phyloP scores from a whole-genome alignment of 2,888 invertebrate genomes.

The Tethea ocularis region DNA sequence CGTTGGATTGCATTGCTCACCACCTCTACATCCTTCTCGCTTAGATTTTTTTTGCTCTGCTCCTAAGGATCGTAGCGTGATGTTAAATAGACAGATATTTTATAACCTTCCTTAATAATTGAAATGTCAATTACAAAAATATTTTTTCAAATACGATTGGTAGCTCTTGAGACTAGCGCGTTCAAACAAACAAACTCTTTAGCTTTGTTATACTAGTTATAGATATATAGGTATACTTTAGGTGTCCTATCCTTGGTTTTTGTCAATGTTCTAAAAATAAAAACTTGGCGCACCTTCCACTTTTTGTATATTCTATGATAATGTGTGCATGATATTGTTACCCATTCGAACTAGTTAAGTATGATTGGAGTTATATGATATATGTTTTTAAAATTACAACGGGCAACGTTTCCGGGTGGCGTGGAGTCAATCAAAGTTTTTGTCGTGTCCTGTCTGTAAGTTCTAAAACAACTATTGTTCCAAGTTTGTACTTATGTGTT shows the following conservation, averaged over 20 bases:
- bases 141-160: too few species aligned
- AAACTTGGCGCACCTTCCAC: neutral
- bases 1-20: too few species aligned
- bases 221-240: too few species aligned
- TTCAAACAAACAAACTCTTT: too few species aligned
- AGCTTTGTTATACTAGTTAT: too few species aligned
- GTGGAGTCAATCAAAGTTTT: constrained; percentile 19
- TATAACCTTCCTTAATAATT: too few species aligned
- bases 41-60: too few species aligned
- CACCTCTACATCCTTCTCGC: too few species aligned
- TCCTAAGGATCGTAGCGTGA: too few species aligned
- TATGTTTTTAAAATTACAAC: neutral
- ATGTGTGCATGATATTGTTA: neutral
- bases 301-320: neutral
- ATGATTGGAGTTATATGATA: neutral
- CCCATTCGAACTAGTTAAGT: neutral
- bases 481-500: neutral
- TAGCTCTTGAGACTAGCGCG: too few species aligned
- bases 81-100: too few species aligned
- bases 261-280: neutral
- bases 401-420: constrained; percentile 15
- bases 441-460: constrained; percentile 5
- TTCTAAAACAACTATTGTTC: neutral
- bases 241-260: neutral
- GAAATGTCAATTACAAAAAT: too few species aligned